These are phyloP conservation scores for Hirudo medicinalis DNA, from an alignment of 1,140 invertebrate genomes.

Conservation along the genomic window DNA sequence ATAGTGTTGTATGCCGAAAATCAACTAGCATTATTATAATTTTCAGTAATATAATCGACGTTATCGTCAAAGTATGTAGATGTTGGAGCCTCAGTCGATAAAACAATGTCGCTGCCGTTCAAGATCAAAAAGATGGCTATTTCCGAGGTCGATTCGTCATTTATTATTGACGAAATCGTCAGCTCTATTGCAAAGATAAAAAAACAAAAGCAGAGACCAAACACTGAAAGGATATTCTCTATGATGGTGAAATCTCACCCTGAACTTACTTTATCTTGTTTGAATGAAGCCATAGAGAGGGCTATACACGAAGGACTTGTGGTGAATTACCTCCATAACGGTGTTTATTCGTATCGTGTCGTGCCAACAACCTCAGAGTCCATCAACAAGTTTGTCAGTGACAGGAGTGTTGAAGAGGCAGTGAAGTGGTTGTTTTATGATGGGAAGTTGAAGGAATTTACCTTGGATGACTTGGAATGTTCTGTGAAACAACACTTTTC, in stretches of 20 bases:
- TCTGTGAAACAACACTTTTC: constrained; percentile 3
- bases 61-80: no score
- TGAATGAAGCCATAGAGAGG: neutral
- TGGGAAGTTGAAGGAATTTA: neutral
- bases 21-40: no score
- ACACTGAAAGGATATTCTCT: constrained; percentile 8
- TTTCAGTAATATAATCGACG: no score
- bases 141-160: neutral
- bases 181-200: neutral
- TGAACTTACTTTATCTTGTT: neutral
- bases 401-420: constrained; percentile 3
- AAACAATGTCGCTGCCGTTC: no score
- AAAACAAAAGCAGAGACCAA: constrained; percentile 12
- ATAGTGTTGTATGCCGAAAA: no score
- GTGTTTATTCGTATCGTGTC: constrained; percentile 3
- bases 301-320: constrained; percentile 8
- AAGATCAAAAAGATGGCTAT: no score
- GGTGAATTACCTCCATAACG: constrained; percentile 1
- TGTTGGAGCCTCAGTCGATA: no score
- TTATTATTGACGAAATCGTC: neutral
- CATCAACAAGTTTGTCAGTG: neutral
- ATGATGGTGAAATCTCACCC: constrained; percentile 7
- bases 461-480: neutral
- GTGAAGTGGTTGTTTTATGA: neutral
- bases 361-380: neutral